Evolutionary conservation across 2,888 invertebrate genomes (phyloP).

Genomic region (Euzetes globulus): DNA sequence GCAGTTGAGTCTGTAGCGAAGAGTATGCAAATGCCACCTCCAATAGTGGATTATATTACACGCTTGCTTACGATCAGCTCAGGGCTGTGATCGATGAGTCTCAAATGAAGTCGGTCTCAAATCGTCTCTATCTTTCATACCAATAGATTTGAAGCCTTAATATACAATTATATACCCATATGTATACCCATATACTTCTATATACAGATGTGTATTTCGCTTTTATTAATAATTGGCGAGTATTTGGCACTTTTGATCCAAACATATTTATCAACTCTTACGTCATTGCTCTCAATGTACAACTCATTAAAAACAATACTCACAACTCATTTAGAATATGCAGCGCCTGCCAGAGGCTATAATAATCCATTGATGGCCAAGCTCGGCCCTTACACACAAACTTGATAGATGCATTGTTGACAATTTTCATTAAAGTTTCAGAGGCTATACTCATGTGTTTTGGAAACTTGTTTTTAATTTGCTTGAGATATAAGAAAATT

Average conservation of each 20-base stretch:
- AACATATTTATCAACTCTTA: constrained; percentile 16
- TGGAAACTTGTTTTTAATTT: too few species aligned
- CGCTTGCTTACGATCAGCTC: constrained; percentile 24
- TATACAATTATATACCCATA: constrained; percentile 1
- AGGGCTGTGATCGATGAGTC: constrained; percentile 28
- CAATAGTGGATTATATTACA: constrained; percentile 32
- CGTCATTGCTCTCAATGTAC: background rate
- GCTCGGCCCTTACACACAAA: too few species aligned
- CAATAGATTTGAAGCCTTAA: background rate
- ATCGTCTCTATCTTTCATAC: constrained; percentile 26
- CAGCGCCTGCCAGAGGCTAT: constrained; percentile 18
- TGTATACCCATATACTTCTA: too few species aligned
- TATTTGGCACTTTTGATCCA: constrained; percentile 24
- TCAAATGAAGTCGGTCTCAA: constrained; percentile 23
- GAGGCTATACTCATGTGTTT: too few species aligned
- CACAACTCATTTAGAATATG: constrained; percentile 17
- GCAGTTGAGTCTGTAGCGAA: too few species aligned
- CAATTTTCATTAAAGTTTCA: too few species aligned
- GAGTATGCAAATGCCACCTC: constrained; percentile 30
- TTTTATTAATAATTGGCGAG: constrained; percentile 22
- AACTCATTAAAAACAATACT: constrained; percentile 30
- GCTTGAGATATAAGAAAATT: too few species aligned
- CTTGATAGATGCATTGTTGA: too few species aligned
- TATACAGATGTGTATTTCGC: background rate
- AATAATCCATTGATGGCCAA: background rate